Evolutionary conservation across 2,888 invertebrate genomes (phyloP).

Genomic region (Cremastinae sp.): DNA sequence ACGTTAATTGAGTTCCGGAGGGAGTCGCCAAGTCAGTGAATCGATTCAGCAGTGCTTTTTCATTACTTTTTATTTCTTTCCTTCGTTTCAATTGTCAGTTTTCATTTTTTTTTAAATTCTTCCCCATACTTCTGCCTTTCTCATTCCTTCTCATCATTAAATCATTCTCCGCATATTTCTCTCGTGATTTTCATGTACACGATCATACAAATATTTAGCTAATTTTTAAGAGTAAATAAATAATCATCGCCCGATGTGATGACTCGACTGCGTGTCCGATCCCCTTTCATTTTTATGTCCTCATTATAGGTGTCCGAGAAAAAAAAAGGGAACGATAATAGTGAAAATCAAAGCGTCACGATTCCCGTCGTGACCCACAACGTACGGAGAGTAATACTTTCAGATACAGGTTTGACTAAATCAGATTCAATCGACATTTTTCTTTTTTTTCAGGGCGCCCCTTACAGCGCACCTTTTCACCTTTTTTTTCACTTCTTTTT

Average conservation of each 20-base stretch:
- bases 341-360: conserved; percentile 34
- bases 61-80: conserved; percentile 11
- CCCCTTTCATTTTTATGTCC: conserved; percentile 2
- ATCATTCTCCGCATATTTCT: conserved; percentile 16
- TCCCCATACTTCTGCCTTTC: conserved; percentile 35
- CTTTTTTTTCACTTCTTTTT: conserved; percentile 11
- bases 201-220: conserved; percentile 24
- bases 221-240: conserved; percentile 24
- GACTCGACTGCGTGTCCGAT: conserved; percentile 55
- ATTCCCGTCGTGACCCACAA: conserved; percentile 31
- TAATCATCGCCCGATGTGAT: conserved; percentile 42
- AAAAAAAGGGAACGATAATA: too few relatives aligned
- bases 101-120: conserved; percentile 24
- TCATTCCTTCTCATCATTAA: not conserved
- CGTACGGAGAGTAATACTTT: conserved; percentile 17
- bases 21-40: conserved; percentile 60
- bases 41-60: conserved; percentile 47
- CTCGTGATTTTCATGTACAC: conserved; percentile 26
- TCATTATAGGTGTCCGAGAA: conserved; percentile 23
- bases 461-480: conserved; percentile 24
- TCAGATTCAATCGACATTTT: not conserved
- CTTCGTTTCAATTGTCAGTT: conserved; percentile 9
- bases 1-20: conserved; percentile 62
- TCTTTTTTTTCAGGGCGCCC: conserved; percentile 7
- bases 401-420: conserved; percentile 7